Conservation (phyloP, 23 tunicate genomes). For the Corella eumyota region DNA sequence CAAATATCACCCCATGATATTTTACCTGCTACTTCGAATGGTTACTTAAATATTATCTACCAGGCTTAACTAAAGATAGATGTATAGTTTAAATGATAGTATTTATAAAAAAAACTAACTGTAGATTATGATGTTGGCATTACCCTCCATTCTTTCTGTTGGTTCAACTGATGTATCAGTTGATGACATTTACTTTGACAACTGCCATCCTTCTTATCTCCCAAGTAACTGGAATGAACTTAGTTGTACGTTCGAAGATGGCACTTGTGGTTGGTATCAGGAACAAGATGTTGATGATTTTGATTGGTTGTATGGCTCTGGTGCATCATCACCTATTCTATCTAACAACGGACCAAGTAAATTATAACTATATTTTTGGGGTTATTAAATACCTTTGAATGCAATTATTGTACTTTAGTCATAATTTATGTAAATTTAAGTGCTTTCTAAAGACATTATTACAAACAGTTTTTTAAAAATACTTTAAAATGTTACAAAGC, state of each 20-base stretch:
- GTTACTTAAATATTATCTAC: no score
- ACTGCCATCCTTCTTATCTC: constrained; percentile 59
- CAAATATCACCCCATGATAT: no score
- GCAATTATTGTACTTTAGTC: neutral
- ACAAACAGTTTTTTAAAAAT: no score
- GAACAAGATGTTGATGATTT: constrained; percentile 69
- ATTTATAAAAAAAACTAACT: neutral
- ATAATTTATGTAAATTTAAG: neutral
- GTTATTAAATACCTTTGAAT: no score
- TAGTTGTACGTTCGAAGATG: constrained; percentile 67
- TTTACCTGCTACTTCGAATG: no score
- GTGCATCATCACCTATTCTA: constrained; percentile 13
- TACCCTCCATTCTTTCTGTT: constrained; percentile 71
- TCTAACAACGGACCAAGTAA: constrained; percentile 81
- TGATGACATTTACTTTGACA: constrained; percentile 67
- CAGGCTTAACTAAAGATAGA: no score
- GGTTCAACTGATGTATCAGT: constrained; percentile 74
- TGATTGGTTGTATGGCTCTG: constrained; percentile 80
- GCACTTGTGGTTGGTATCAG: constrained; percentile 91
- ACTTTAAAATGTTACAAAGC: no score
- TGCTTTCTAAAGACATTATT: neutral
- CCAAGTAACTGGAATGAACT: constrained; percentile 30
- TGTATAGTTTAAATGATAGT: no score
- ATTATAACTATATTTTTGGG: neutral
- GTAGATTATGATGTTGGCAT: constrained; percentile 42